Conservation (phyloP, 2,113 vertebrate species). For the Poeciliopsis retropinna region DNA sequence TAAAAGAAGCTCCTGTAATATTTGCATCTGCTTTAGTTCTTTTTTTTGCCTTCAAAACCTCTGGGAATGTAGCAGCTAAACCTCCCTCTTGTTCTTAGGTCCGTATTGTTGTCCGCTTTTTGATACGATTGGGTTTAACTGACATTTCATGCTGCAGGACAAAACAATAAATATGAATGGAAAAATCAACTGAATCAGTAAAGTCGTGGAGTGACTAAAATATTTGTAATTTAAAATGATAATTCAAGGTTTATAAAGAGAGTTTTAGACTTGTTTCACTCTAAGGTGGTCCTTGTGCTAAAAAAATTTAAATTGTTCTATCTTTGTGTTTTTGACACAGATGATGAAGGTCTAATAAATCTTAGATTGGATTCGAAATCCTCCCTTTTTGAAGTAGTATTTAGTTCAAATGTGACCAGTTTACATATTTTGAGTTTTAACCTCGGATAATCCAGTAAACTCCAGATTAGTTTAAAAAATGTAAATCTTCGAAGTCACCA, state of each 20-base stretch:
- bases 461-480: too few species aligned
- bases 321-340: neutral
- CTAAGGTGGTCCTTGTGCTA: too few species aligned
- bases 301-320: neutral
- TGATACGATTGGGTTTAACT: neutral
- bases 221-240: too few species aligned
- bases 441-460: too few species aligned
- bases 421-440: too few species aligned
- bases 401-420: too few species aligned
- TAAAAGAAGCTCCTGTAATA: neutral
- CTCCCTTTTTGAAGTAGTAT: too few species aligned
- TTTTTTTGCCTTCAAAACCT: conserved; percentile 1
- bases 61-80: neutral
- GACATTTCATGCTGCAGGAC: neutral
- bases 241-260: too few species aligned
- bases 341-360: neutral
- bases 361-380: too few species aligned
- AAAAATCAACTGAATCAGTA: neutral
- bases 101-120: neutral
- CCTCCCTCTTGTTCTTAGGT: neutral
- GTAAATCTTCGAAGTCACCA: too few species aligned
- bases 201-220: neutral
- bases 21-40: neutral
- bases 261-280: too few species aligned
- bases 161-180: neutral